These are phyloP conservation scores for Stenchaetothrips biformis DNA, from an alignment of 2,888 invertebrate genomes.

Conservation along the genomic window DNA sequence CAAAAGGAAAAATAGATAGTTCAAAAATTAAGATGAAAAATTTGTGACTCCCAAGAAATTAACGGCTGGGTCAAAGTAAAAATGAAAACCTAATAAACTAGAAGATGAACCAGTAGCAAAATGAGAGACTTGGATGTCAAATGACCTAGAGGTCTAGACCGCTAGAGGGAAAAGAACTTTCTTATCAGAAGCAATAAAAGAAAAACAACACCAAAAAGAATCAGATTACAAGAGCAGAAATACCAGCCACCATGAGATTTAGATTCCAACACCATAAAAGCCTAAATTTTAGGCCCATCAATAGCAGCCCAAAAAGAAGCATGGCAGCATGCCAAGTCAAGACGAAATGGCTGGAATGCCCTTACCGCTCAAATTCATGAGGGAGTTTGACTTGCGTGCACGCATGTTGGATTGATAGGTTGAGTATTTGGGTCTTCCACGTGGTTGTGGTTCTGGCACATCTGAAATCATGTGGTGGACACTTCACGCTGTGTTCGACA, in stretches of 20 bases:
- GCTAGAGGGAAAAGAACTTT: too few relatives aligned
- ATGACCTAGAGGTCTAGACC: too few relatives aligned
- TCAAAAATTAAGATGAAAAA: too few relatives aligned
- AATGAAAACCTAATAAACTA: too few relatives aligned
- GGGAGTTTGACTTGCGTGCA: constrained; percentile 87
- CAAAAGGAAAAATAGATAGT: too few relatives aligned
- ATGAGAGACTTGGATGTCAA: too few relatives aligned
- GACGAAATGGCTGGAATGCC: constrained; percentile 41
- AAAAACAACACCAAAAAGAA: background rate
- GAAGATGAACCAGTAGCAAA: too few relatives aligned
- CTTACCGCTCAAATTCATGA: constrained; percentile 96
- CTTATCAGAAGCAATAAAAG: background rate
- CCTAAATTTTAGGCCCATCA: background rate
- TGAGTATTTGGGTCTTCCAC: constrained; percentile 78
- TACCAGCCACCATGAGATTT: background rate
- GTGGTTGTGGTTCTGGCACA: constrained; percentile 70
- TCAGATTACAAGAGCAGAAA: background rate
- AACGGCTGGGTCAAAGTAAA: too few relatives aligned
- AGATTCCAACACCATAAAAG: background rate
- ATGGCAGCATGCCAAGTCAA: constrained; percentile 18
- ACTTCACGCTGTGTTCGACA: background rate
- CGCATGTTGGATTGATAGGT: constrained; percentile 83
- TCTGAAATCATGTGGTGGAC: constrained; percentile 59
- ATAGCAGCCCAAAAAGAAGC: background rate
- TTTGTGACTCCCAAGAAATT: too few relatives aligned